A percentile compares a stretch with the other conserved stretches of the same genome.
Evolutionary conservation across 2,113 vertebrate species (phyloP).

Genomic region (Ochotona curzoniae): DNA sequence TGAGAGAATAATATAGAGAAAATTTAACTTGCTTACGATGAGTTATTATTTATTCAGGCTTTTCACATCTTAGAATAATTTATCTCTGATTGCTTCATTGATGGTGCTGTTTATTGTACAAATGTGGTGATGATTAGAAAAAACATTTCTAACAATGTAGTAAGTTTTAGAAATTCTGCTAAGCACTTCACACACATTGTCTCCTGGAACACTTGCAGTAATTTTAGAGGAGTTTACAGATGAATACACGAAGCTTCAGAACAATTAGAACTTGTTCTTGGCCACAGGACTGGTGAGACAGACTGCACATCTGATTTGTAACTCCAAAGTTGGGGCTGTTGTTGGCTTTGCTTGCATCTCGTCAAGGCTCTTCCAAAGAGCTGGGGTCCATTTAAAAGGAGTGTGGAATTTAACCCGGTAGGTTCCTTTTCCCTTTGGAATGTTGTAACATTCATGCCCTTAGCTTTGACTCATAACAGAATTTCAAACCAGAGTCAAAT

Average conservation of each 20-base stretch:
- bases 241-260: background rate
- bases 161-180: background rate
- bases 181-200: background rate
- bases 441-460: background rate
- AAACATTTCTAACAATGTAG: slow-evolving; percentile 1
- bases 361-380: background rate
- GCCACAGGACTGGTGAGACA: background rate
- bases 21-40: background rate
- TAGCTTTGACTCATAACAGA: background rate
- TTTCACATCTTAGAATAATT: background rate
- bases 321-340: background rate
- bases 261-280: slow-evolving; percentile 16
- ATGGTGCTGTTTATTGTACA: background rate
- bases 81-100: background rate
- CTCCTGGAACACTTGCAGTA: background rate
- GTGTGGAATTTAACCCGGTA: background rate
- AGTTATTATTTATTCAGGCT: background rate
- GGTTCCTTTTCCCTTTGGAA: background rate
- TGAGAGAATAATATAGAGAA: background rate
- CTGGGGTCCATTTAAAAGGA: background rate
- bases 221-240: background rate
- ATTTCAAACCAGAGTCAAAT: slow-evolving; percentile 5
- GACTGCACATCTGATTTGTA: background rate
- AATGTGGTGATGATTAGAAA: background rate
- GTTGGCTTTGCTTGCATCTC: background rate